Percentiles rank a stretch among this genome's conserved stretches.
Evolutionary conservation across 1,140 invertebrate genomes (phyloP).

Genomic region (Drosophila eugracilis): DNA sequence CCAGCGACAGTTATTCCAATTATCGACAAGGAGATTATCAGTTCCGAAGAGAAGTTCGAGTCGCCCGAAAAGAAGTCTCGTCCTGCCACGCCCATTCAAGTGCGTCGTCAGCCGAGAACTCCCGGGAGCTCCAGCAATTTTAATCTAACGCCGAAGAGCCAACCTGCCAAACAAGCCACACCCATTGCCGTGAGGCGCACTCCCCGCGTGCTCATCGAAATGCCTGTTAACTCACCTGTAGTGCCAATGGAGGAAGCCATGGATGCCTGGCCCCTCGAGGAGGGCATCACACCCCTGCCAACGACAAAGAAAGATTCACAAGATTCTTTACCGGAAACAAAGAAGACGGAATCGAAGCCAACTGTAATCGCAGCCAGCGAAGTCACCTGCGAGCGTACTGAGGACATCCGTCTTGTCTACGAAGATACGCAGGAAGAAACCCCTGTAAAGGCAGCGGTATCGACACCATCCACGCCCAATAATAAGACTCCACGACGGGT

Average conservation of each 20-base stretch:
- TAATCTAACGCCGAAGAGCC: slow-evolving; percentile 43
- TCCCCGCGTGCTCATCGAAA: slow-evolving; percentile 61
- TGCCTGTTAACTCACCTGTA: slow-evolving; percentile 59
- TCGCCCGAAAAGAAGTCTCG: slow-evolving; percentile 76
- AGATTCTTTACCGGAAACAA: slow-evolving; percentile 24
- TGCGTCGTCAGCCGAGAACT: slow-evolving; percentile 71
- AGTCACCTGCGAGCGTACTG: slow-evolving; percentile 83
- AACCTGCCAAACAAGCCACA: slow-evolving; percentile 63
- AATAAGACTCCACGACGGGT: slow-evolving; percentile 88
- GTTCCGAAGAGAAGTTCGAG: slow-evolving; percentile 80
- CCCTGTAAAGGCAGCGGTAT: slow-evolving; percentile 28
- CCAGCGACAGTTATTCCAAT: slow-evolving; percentile 36
- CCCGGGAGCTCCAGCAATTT: slow-evolving; percentile 59
- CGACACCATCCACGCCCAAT: slow-evolving; percentile 62
- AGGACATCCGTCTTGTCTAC: slow-evolving; percentile 89
- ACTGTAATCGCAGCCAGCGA: slow-evolving; percentile 83
- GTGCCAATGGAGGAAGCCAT: slow-evolving; percentile 80
- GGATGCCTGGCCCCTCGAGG: slow-evolving; percentile 82
- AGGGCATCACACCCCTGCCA: slow-evolving; percentile 30
- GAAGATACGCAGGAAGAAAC: slow-evolving; percentile 85
- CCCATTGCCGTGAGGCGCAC: slow-evolving; percentile 75
- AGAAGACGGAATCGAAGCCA: slow-evolving; percentile 49
- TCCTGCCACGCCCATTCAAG: slow-evolving; percentile 72
- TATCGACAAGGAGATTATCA: slow-evolving; percentile 80
- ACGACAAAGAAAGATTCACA: slow-evolving; percentile 4